Evolutionary conservation across 2,888 invertebrate species (phyloP).

Genomic region (Venusia cambrica): DNA sequence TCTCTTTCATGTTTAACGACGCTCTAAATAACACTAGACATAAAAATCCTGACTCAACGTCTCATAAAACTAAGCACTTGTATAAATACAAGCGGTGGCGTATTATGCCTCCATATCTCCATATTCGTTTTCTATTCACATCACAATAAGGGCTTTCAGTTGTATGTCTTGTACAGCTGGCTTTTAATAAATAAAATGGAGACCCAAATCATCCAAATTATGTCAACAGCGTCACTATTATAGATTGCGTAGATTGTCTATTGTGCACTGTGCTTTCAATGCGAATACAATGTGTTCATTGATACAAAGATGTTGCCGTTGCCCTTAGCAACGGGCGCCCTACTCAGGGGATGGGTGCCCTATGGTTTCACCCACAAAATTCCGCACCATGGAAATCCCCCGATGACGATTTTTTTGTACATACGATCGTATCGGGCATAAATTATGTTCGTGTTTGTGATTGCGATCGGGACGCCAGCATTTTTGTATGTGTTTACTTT

Average conservation of each 20-base stretch:
- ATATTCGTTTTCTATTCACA: slow-evolving; percentile 39
- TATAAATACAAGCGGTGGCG: slow-evolving; percentile 48
- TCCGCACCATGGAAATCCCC: slow-evolving; percentile 66
- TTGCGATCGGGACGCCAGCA: slow-evolving; percentile 24
- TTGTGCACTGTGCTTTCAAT: slow-evolving; percentile 42
- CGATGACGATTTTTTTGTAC: slow-evolving; percentile 54
- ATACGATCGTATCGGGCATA: slow-evolving; percentile 24
- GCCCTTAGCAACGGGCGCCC: slow-evolving; percentile 57
- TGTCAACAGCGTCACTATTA: slow-evolving; percentile 61
- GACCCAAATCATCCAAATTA: slow-evolving; percentile 58
- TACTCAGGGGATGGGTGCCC: slow-evolving; percentile 54
- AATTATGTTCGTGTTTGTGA: slow-evolving; percentile 34
- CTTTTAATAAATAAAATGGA: slow-evolving; percentile 54
- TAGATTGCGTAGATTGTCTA: slow-evolving; percentile 49
- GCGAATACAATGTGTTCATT: slow-evolving; percentile 47
- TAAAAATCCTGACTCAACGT: slow-evolving; percentile 52
- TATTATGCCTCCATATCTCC: slow-evolving; percentile 31
- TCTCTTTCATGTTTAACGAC: slow-evolving; percentile 52
- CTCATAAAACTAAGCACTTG: slow-evolving; percentile 59
- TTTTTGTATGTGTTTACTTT: slow-evolving; percentile 3
- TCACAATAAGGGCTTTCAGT: slow-evolving; percentile 32
- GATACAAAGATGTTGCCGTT: slow-evolving; percentile 63
- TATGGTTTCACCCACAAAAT: slow-evolving; percentile 61
- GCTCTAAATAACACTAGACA: slow-evolving; percentile 51
- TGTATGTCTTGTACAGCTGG: slow-evolving; percentile 43